phyloP scores from a whole-genome alignment of 2,888 invertebrate species.

The Drosophila mayaguana region DNA sequence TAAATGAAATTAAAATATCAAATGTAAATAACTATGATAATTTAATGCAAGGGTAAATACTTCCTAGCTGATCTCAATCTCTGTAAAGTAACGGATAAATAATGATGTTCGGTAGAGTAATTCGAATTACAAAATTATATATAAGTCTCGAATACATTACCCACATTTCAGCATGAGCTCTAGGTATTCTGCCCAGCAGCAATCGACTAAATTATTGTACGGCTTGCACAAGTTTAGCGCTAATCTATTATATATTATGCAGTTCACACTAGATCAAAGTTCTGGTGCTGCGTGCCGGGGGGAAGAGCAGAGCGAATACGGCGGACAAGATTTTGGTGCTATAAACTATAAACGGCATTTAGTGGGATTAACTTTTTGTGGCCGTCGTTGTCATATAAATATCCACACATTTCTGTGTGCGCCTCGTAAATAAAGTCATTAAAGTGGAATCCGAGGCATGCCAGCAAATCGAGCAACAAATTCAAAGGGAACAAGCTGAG shows the following conservation, averaged over 20 bases:
- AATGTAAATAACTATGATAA: too few species aligned
- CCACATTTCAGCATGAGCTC: not conserved
- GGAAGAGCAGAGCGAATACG: not conserved
- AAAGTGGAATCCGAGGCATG: conserved; percentile 71
- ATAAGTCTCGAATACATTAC: not conserved
- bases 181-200: too few species aligned
- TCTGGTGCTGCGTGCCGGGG: conserved; percentile 5
- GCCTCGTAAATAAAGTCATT: conserved; percentile 79
- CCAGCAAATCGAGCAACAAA: conserved; percentile 31
- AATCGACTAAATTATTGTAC: not conserved
- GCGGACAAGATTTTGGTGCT: conserved; percentile 44
- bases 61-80: too few species aligned
- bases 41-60: too few species aligned
- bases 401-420: conserved; percentile 67
- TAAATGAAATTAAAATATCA: too few species aligned
- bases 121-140: too few species aligned
- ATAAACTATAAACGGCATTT: conserved; percentile 82
- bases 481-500: not conserved
- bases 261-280: conserved; percentile 8
- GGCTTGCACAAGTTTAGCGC: not conserved
- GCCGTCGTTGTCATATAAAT: conserved; percentile 73
- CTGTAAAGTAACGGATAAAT: too few species aligned
- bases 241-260: not conserved
- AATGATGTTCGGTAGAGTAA: too few species aligned
- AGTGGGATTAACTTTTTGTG: conserved; percentile 77